Evolutionary conservation across 2,888 invertebrate genomes (phyloP).

Genomic region (Galerucella calmariensis): DNA sequence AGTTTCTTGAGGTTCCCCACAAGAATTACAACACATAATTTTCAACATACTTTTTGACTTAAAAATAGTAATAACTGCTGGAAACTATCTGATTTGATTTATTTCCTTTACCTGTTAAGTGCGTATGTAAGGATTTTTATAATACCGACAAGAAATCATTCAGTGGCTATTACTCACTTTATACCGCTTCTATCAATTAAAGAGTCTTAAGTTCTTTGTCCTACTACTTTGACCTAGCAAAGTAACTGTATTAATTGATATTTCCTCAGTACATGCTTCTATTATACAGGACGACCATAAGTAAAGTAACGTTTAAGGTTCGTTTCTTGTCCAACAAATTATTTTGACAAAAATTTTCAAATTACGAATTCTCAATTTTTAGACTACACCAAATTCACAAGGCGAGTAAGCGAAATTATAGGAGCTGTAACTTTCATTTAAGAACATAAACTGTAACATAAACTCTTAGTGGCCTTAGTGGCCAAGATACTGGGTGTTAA

Average conservation of each 20-base stretch:
- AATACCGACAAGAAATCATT: slow-evolving; percentile 4
- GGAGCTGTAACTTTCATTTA: too few species aligned
- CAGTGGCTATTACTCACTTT: neutral
- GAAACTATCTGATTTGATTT: neutral
- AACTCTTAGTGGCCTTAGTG: too few species aligned
- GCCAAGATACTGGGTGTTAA: too few species aligned
- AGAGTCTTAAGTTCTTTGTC: neutral
- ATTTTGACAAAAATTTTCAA: too few species aligned
- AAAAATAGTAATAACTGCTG: neutral
- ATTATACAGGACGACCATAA: neutral
- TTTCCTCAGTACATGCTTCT: neutral
- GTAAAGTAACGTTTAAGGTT: neutral
- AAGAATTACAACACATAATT: neutral
- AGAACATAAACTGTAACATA: too few species aligned
- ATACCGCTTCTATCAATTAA: neutral
- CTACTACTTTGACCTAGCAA: neutral
- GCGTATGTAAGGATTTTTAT: neutral
- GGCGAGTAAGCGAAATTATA: too few species aligned
- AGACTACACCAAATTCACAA: too few species aligned
- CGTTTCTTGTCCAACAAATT: too few species aligned
- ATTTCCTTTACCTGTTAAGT: neutral
- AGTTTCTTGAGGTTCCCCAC: slow-evolving; percentile 3
- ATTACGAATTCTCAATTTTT: too few species aligned
- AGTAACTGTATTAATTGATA: slow-evolving; percentile 1
- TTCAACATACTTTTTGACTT: neutral